Base-by-base conservation (phyloP, 2,888 invertebrate species). In the Xylophagus ater region DNA sequence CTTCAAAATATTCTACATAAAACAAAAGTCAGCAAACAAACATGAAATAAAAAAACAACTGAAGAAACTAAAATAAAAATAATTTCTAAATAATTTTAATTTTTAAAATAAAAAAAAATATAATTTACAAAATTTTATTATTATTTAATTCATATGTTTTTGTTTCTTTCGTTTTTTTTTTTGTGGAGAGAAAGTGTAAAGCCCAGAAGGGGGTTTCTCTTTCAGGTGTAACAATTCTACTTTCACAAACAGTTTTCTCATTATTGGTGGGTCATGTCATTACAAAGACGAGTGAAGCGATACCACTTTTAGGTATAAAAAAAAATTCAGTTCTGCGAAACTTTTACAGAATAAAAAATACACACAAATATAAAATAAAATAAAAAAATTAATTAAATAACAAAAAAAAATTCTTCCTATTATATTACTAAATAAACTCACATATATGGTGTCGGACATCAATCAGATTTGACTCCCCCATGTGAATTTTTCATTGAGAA, bases 241-340 rank as follows among this genome's bases (percentile, higher is more conserved):
- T 97, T 74, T 96, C 96, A 64, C 87, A 96, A 79, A 94, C 93
- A 72, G 94, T 96, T 73, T 96, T 97, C 78, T 87, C 94, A 70
- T 82, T 94, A 74, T 85, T 96, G 84, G 93, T 97, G 75, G 90
- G 92, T 68, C 92, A 96, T 76, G 89, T 93, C 70, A 89, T 96
- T 76, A 96, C 96, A 70, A 89, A 89, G 77, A 94, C 96, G 70
- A 96, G 96, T 69, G 96, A 96, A 73, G 94, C 96, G 66, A 87
- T 97, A 72, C 96, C 97, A 67, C 81, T 96, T 68, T 89, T 97
- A 86, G 97, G 96, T 92, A 65, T 50, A 54, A 47, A 26, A 8
- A 34, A 24, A 34, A 34, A 23, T 34, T 15, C 5, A 8, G 9
- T 23, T n/a, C n/a, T n/a, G n/a, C n/a, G n/a, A 10, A 23, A 32